Conservation (phyloP, 2,888 invertebrate species). For the Synergus japonicus region DNA sequence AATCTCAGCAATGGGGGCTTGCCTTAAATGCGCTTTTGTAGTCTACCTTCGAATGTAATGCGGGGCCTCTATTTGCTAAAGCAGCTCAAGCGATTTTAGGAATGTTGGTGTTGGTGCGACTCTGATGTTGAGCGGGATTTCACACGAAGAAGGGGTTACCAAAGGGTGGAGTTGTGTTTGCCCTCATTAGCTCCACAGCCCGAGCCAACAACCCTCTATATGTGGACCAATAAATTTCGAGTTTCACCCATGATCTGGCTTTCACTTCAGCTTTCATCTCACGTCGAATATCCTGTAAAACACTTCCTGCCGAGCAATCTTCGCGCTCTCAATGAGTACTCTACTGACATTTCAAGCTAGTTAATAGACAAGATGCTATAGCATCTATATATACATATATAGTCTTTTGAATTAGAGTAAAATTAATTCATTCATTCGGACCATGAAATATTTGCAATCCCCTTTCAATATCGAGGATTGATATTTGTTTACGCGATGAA, state of each 20-base stretch:
- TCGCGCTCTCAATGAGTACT: conserved; percentile 13
- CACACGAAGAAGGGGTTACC: conserved; percentile 31
- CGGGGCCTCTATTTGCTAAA: conserved; percentile 37
- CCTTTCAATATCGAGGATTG: conserved; percentile 1
- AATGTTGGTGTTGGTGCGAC: conserved; percentile 37
- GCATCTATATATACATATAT: too few relatives aligned
- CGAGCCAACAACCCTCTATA: conserved; percentile 61
- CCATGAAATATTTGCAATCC: neutral
- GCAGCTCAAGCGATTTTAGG: conserved; percentile 30
- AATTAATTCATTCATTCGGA: neutral
- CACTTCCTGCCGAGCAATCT: conserved; percentile 32
- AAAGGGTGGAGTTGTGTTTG: conserved; percentile 58
- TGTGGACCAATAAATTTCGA: conserved; percentile 54
- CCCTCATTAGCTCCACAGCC: conserved; percentile 64
- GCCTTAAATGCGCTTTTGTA: conserved; percentile 27
- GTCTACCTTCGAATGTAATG: conserved; percentile 25
- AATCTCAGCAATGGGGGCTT: conserved; percentile 27
- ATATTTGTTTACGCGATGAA: neutral
- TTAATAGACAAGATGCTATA: neutral
- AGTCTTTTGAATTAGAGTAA: neutral
- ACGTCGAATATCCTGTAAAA: conserved; percentile 36
- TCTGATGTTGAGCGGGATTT: conserved; percentile 41
- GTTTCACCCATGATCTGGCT: conserved; percentile 47
- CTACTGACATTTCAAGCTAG: neutral
- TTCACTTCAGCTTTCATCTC: conserved; percentile 45